Conservation (phyloP, 2,113 vertebrate species). For the Phyllopteryx taeniolatus region DNA sequence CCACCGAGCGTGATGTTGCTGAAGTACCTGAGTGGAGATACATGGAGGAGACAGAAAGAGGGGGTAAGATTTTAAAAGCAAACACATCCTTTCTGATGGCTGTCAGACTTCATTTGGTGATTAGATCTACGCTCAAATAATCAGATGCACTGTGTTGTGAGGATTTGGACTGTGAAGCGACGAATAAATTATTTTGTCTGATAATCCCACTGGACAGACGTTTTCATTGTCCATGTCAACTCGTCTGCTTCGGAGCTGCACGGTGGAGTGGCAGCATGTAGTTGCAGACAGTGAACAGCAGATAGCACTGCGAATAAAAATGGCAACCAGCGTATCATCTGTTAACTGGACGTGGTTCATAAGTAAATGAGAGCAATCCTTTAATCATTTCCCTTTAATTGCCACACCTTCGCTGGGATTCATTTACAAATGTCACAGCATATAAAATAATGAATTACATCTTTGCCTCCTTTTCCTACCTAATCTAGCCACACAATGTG, state of each 20-base stretch:
- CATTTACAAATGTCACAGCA: slow-evolving; percentile 26
- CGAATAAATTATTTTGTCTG: slow-evolving; percentile 35
- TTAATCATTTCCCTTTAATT: slow-evolving; percentile 45
- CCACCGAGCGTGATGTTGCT: slow-evolving; percentile 91
- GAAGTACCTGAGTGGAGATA: slow-evolving; percentile 80
- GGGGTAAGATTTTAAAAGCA: slow-evolving; percentile 1
- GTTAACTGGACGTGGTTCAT: slow-evolving; percentile 31
- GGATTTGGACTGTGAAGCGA: slow-evolving; percentile 54
- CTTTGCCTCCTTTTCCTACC: slow-evolving; percentile 18
- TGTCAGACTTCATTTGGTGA: slow-evolving; percentile 42
- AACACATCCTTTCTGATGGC: slow-evolving; percentile 33
- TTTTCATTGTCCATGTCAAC: slow-evolving; percentile 52
- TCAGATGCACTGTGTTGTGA: slow-evolving; percentile 48
- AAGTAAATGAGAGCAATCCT: slow-evolving; percentile 35
- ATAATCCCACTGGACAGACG: slow-evolving; percentile 43
- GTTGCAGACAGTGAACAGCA: slow-evolving; percentile 64
- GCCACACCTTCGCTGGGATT: slow-evolving; percentile 19
- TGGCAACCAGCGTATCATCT: slow-evolving; percentile 27
- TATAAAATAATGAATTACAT: slow-evolving; percentile 30
- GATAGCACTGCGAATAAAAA: slow-evolving; percentile 59
- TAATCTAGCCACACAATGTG: not conserved
- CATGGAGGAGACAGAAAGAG: slow-evolving; percentile 14
- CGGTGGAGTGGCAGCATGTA: slow-evolving; percentile 46
- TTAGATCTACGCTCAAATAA: slow-evolving; percentile 53
- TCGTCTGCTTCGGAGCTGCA: slow-evolving; percentile 33